Conservation (phyloP, 2,113 vertebrate species). For the Madoqua kirkii region DNA sequence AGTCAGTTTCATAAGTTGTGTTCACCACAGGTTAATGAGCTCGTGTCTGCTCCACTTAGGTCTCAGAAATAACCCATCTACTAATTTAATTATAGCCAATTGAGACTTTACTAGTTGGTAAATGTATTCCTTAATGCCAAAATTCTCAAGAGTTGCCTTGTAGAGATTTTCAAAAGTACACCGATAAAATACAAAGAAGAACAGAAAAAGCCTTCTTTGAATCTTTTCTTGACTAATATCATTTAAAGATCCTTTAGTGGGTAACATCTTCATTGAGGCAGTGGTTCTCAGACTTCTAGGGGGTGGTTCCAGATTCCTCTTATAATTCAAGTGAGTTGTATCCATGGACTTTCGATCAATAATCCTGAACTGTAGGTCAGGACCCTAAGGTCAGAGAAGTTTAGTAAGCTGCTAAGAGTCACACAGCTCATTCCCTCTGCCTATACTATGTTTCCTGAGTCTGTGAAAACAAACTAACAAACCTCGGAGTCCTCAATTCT, state of each 20-base stretch:
- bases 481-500: neutral
- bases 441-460: neutral
- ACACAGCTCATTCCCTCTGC: neutral
- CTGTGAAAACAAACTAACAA: conserved; percentile 14
- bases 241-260: neutral
- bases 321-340: neutral
- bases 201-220: neutral
- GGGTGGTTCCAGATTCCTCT: neutral
- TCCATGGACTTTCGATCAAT: neutral
- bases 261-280: neutral
- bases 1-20: conserved; percentile 4
- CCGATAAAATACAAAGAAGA: neutral
- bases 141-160: neutral
- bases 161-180: neutral
- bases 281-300: neutral
- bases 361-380: neutral
- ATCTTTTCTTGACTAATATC: neutral
- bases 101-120: neutral
- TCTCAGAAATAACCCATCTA: neutral
- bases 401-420: neutral
- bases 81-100: conserved; percentile 20
- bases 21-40: neutral
- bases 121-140: neutral
- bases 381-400: neutral
- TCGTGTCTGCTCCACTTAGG: neutral